Percentiles rank a stretch among this genome's conserved stretches.
Evolutionary conservation across 35 echinoderm and acorn worm genomes (phyloP).

Genomic region (Apostichopus parvimensis): DNA sequence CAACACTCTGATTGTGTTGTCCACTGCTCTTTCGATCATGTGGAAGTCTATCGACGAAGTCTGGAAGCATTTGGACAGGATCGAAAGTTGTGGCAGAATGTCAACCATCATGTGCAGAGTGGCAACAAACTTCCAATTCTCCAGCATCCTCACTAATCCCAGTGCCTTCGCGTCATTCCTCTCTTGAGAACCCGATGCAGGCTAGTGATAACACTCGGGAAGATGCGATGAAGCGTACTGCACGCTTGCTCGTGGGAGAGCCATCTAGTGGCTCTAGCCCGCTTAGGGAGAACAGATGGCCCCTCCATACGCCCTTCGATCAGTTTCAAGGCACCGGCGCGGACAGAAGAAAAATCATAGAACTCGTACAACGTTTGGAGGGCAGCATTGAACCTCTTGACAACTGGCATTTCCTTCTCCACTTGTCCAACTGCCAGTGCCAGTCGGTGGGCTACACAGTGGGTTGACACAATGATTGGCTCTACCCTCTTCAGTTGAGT

Average conservation of each 20-base stretch:
- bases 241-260: constrained; percentile 36
- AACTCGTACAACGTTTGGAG: constrained; percentile 41
- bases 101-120: constrained; percentile 58
- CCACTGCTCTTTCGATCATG: constrained; percentile 17
- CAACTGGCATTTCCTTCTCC: constrained; percentile 26
- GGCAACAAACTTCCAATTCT: constrained; percentile 54
- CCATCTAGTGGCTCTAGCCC: constrained; percentile 38
- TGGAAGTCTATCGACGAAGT: constrained; percentile 16
- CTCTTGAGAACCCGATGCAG: constrained; percentile 51
- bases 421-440: constrained; percentile 41
- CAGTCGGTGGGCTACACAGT: constrained; percentile 45
- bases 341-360: constrained; percentile 35
- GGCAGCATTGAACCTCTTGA: constrained; percentile 25
- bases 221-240: constrained; percentile 24
- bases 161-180: constrained; percentile 54
- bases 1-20: constrained; percentile 26
- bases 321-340: constrained; percentile 1
- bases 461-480: not conserved
- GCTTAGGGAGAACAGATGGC: constrained; percentile 15
- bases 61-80: constrained; percentile 57
- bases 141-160: constrained; percentile 45
- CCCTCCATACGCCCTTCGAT: constrained; percentile 20
- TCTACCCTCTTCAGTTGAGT: constrained; percentile 12
- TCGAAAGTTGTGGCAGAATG: constrained; percentile 51
- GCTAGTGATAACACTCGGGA: constrained; percentile 48